Base-by-base conservation (phyloP, 1,140 invertebrate genomes). In the Ostrea edulis region DNA sequence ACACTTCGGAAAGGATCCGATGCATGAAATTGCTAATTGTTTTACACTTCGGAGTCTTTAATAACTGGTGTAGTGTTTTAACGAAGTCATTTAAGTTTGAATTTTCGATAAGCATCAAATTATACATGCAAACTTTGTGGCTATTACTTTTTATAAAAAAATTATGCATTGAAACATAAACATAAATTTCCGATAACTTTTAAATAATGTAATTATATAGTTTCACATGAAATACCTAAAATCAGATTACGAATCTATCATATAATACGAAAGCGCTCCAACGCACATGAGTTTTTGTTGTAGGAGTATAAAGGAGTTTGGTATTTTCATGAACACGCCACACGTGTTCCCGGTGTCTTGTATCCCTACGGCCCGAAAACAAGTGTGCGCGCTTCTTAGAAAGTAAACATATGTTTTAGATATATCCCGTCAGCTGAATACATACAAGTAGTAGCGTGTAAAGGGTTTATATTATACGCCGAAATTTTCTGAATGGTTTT, bases 371-470 rank as follows among this genome's bases (percentile, higher is more conserved):
- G 68, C 4, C 68, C 22, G 68, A 25, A 35, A 77, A 77, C 68
- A 77, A 77, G 68, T 77, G 68, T 77, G 68, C 22, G 25, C 9
- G 25, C 22, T 77, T 77, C 68, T 77, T 35, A 29, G 25, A 77
- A 62, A 17, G 8, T 14, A 29, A 25, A 22, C 68, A 77, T 77
- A 22, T 77, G 68, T 77, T 77, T 77, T 77, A 29, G 68, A 77
- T 77, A 35, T 29, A 35, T 35, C 9, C 68, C 5, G 14, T 35
- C 25, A 71, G 25, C 22, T 25, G 35, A 44, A 44, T 44, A 44
- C 35, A 44, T 44, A 44, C 35, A 44, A 44, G 35, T 44, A 44
- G 35, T 5, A 44, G 35, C 35, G 35, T 44, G 35, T 44, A 44
- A 44, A 44, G 35, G 35, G 35, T 44, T 44, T 44, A 44, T 5